These are phyloP conservation scores for Gallinago paraguaiae DNA, from an alignment of 2,113 vertebrate genomes.

Conservation along the genomic window DNA sequence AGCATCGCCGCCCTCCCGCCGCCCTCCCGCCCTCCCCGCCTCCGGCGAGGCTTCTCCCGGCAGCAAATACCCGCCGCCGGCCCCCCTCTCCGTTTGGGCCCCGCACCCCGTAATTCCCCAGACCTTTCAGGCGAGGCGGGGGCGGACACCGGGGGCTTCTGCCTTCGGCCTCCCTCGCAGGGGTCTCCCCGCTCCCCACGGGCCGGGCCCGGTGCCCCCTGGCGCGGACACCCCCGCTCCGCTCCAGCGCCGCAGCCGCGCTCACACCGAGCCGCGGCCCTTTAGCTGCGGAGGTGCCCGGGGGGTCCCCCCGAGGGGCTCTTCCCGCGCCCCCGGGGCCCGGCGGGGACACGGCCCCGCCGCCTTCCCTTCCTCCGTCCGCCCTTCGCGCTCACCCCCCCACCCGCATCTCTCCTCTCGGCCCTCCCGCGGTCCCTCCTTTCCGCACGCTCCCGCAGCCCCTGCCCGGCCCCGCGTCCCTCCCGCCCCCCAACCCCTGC, in stretches of 20 bases:
- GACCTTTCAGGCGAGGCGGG: background rate
- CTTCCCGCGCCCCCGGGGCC: background rate
- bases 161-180: background rate
- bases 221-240: background rate
- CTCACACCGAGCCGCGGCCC: background rate
- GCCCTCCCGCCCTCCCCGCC: background rate
- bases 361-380: background rate
- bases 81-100: background rate
- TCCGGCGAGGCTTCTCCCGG: background rate
- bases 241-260: background rate
- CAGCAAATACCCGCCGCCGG: background rate
- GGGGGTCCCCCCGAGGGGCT: background rate
- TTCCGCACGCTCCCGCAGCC: background rate
- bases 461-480: background rate
- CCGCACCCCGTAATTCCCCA: background rate
- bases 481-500: background rate
- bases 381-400: background rate
- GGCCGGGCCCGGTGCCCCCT: background rate
- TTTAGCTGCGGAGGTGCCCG: background rate
- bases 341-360: background rate
- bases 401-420: background rate
- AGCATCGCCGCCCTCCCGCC: background rate
- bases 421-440: slow-evolving; percentile 21
- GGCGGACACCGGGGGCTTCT: background rate
- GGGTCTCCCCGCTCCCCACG: background rate